Conservation (phyloP, 2,888 invertebrate genomes). For the Odontothrips loti region DNA sequence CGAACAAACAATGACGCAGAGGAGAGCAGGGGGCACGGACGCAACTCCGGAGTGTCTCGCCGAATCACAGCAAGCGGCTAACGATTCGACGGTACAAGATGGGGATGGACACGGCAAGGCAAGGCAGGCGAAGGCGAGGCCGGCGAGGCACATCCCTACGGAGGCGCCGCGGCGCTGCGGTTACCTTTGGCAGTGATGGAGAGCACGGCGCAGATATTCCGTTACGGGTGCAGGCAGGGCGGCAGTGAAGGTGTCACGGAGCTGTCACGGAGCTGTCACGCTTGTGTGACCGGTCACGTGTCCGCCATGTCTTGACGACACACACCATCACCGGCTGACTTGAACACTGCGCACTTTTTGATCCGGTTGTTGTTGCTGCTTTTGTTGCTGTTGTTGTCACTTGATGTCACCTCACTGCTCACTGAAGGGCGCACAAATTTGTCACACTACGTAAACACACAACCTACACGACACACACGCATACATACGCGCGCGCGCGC, state of each 20-base stretch:
- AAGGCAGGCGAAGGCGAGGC: background rate
- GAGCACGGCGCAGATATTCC: background rate
- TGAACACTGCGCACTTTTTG: background rate
- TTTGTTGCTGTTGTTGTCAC: background rate
- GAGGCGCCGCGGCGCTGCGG: background rate
- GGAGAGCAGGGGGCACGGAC: too few species aligned
- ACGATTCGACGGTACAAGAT: background rate
- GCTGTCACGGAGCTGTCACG: background rate
- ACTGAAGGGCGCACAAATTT: background rate
- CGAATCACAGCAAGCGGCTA: too few species aligned
- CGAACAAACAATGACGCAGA: too few species aligned
- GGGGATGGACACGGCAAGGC: background rate
- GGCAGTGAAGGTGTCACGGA: too few species aligned
- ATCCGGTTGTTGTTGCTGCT: too few species aligned
- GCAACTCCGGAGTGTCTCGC: too few species aligned
- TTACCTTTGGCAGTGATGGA: too few species aligned
- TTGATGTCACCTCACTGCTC: background rate
- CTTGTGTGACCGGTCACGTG: background rate
- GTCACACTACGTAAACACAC: background rate
- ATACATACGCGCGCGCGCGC: background rate
- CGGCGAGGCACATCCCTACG: background rate
- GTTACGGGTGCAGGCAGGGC: too few species aligned
- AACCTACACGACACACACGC: background rate
- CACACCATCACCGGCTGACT: background rate
- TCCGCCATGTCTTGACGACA: slow-evolving; percentile 21